Conservation (phyloP, 1,140 invertebrate species). For the Copidosoma floridanum region DNA sequence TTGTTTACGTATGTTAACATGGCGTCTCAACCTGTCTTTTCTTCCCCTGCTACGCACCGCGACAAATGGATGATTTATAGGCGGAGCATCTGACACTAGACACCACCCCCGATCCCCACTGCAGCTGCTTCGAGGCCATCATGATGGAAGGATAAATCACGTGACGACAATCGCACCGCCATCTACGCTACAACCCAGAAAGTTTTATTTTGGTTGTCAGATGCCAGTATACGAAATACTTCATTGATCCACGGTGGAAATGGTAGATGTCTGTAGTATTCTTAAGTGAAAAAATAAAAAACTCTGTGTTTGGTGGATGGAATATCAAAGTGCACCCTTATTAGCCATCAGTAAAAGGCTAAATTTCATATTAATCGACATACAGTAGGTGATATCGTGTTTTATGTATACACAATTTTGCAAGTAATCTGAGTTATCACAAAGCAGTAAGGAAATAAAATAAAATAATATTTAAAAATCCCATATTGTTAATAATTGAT, state of each 20-base stretch:
- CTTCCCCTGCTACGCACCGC: conserved; percentile 27
- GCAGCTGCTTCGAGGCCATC: conserved; percentile 41
- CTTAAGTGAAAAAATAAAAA: not conserved
- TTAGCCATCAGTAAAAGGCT: not conserved
- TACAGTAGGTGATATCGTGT: too few species aligned
- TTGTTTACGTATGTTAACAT: conserved; percentile 56
- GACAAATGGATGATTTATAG: conserved; percentile 53
- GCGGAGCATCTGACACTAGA: conserved; percentile 55
- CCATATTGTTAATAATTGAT: too few species aligned
- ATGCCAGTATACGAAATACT: too few species aligned
- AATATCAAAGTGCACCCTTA: not conserved
- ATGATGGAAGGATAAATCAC: not conserved
- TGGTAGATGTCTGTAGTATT: not conserved
- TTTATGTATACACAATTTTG: too few species aligned
- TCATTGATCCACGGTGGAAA: too few species aligned
- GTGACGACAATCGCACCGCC: not conserved
- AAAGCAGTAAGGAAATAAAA: too few species aligned
- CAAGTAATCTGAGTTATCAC: too few species aligned
- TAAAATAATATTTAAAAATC: too few species aligned
- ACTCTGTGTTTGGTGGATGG: not conserved
- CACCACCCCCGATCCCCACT: conserved; percentile 47
- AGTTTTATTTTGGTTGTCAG: not conserved
- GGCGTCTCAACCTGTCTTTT: conserved; percentile 50
- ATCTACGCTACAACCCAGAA: not conserved
- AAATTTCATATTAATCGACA: too few species aligned